These are phyloP conservation scores for Amphibalanus amphitrite DNA, from an alignment of 1,140 invertebrate genomes.

Conservation along the genomic window DNA sequence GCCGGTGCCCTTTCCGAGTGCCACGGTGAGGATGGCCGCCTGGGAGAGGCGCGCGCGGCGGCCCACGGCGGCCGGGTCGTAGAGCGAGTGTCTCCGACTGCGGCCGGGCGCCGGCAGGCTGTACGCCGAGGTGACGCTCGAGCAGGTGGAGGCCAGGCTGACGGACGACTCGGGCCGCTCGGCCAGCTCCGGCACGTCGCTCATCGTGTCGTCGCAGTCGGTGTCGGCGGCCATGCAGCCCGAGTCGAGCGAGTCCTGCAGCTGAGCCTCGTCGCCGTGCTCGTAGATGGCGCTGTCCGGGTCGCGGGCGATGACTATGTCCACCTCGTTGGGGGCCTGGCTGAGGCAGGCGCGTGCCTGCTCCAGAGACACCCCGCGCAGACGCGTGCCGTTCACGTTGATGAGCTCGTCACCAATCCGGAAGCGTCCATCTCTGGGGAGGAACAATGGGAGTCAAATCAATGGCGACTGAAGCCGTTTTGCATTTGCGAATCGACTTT, in stretches of 20 bases:
- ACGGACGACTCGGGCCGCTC: neutral
- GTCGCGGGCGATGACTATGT: conserved; percentile 43
- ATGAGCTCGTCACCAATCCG: conserved; percentile 66
- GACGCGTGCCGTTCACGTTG: conserved; percentile 61
- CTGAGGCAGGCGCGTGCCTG: conserved; percentile 52
- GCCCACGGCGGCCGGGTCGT: neutral
- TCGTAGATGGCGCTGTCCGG: conserved; percentile 8
- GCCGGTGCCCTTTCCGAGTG: conserved; percentile 60
- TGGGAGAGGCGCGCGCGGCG: conserved; percentile 13
- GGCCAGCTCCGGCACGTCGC: neutral
- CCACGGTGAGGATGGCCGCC: conserved; percentile 19
- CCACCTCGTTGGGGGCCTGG: conserved; percentile 44
- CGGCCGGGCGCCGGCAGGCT: no score
- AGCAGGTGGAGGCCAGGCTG: neutral
- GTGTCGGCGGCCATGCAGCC: neutral
- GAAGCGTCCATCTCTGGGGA: conserved; percentile 61
- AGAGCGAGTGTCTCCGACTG: no score
- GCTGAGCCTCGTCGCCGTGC: no score
- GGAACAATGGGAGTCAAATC: conserved; percentile 2
- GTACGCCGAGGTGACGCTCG: neutral
- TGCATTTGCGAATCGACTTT: no score
- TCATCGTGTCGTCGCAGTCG: neutral
- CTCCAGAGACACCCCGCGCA: conserved; percentile 53
- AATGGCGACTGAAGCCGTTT: no score
- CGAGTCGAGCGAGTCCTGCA: neutral